These are phyloP conservation scores for Mya arenaria DNA, from an alignment of 1,140 invertebrate species.

Conservation along the genomic window DNA sequence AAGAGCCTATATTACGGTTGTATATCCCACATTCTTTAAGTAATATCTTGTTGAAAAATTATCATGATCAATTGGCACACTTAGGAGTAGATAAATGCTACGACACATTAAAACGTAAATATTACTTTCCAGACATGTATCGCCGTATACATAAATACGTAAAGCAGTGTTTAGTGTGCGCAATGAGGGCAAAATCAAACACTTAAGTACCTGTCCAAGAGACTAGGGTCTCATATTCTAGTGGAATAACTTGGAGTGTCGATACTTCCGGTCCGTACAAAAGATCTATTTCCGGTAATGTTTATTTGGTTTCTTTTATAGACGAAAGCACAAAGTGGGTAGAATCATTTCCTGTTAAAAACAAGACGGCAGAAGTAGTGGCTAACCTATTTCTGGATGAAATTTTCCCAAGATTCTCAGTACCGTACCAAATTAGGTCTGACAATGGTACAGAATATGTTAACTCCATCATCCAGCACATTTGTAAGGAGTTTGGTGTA, in stretches of 20 bases:
- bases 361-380: background rate
- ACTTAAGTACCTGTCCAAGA: background rate
- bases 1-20: slow-evolving; percentile 11
- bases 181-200: background rate
- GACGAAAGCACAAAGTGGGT: background rate
- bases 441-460: slow-evolving; percentile 11
- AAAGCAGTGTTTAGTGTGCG: background rate
- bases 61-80: background rate
- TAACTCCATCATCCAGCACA: background rate
- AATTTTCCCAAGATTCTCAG: background rate
- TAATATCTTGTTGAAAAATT: background rate
- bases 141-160: background rate
- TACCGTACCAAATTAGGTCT: background rate
- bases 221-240: background rate
- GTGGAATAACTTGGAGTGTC: background rate
- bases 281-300: background rate
- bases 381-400: background rate
- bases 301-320: background rate
- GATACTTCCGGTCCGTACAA: background rate
- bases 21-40: background rate
- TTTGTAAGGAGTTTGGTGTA: background rate
- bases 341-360: slow-evolving; percentile 6
- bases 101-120: slow-evolving; percentile 6
- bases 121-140: slow-evolving; percentile 7
- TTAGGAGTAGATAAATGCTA: slow-evolving; percentile 17